Evolutionary conservation across 2,113 vertebrate genomes (phyloP), one percentile per base, ranked within the genome.

Genomic region (Formicarius rufipectus): DNA sequence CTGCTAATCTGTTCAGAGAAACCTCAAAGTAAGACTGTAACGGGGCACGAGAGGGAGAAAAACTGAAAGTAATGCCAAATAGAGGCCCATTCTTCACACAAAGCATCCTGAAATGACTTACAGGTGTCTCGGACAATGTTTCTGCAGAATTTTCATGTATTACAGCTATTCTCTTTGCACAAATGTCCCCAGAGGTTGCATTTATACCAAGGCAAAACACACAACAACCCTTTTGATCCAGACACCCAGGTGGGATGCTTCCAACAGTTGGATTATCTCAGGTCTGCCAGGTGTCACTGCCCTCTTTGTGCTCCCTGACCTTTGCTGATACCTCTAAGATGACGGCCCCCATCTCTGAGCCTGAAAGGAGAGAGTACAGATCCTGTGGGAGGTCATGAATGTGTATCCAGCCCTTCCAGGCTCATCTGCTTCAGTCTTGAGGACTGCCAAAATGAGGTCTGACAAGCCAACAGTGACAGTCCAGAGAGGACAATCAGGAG

Each of bases 21-120:
- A 81, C 56, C 94, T 95, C 94, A 87, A 69, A 87, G 87, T 79
- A 49, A 63, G 44, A 50, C 62, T 87, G 0, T 37, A 74, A 91
- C 1, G 1, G 77, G 77, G 63, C 76, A 92, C 45, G 18, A 64
- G 62, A 22, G 5, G 44, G 19, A 21, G 27, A 5, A 1, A 6
- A 47, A 37, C 11, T 2, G 39, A 85, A 66, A 93, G 71, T 53
- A 17, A 60, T 0, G 71, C 56, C 90, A 93, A 87, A 76, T 37
- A 45, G 64, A 92, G 44, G 59, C 28, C 28, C 44, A 49, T 76
- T 90, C 52, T 80, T 91, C 75, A 52, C 47, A 74, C 18, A 60
- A 93, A 74, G 58, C 62, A 84, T 59, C 49, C 79, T 77, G 75
- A 94, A 96, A 95, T 84, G 67, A 86, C 88, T 92, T 62, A 92